Base-by-base conservation (phyloP, 2,888 invertebrate species). In the Drosophila flavopinicola region DNA sequence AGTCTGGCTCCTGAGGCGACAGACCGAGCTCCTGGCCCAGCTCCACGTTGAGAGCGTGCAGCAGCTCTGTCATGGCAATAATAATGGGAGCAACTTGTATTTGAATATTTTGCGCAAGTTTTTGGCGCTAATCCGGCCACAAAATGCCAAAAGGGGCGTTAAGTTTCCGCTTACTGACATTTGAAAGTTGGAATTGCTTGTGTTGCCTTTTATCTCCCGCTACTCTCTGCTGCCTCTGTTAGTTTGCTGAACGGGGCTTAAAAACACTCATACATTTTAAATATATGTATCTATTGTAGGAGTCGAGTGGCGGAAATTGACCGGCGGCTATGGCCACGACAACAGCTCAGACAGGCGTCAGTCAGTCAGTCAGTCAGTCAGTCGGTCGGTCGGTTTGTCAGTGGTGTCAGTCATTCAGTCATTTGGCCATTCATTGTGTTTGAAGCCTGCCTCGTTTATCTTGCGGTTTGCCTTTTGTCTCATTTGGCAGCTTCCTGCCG, bases 31-130 rank as follows among this genome's bases (percentile, higher is more conserved):
- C 75, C 47, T 78, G 77, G 6, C 74, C 74, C 56, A 87, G 67
- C 49, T 90, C 90, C 17, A 87, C 78, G 57, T 90, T 90, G 7
- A 89, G 69, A 11, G 88, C 86, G 24, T 82, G 85, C 37, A 91
- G 58, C 27, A 91, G 66, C 53, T 89, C 90, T 90, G 61, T 13
- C 35, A 39, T 32, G 52, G 56, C 30, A 25, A 54, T 23, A 37
- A 52, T 47, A 20, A 20, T 3, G 66, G 59, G 52, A 61, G 44
- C 17, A 42, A 48, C 35, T 54, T 42, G 39, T 49, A 37, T 68
- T 66, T 61, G 45, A 60, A 76, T 68, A 61, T 78, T 78, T 75
- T 51, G 29, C 41, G 53, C 30, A 61, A 66, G 52, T 61, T 51
- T 49, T 51, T 49, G 42, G 30, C 65, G 44, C 69, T 77, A 79